Base-by-base conservation (phyloP, 2,113 vertebrate genomes). In the Lepisosteus osseus region DNA sequence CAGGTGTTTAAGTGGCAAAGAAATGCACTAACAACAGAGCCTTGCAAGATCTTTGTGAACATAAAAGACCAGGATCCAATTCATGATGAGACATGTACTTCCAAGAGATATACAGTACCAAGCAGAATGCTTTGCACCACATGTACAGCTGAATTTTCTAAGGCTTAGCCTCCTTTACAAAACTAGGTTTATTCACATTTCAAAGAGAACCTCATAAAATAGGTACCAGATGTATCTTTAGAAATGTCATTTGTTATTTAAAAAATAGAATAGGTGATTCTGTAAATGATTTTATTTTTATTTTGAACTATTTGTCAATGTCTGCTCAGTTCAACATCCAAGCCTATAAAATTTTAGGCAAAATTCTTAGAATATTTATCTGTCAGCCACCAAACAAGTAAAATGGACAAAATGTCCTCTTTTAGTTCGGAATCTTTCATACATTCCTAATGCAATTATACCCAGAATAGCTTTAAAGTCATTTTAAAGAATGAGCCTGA, bases 201-300 rank as follows among this genome's bases (percentile, higher is more conserved):
- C 83, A 81, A 77, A 80, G 70, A 77, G 78, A 77, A 71, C 76
- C 71, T 71, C 80, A 83, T 80, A 63, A 83, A 84, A 87, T 77
- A 80, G 75, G 73, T 74, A 66, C 79, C 87, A 86, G 82, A 86
- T 87, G 86, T 80, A 82, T 75, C 82, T 84, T 83, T 86, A 78
- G 78, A 86, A 77, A 84, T 62, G 59, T 72, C 80, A 57, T 64
- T 66, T 14, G 61, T 70, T 75, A 76, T 42, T 42, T 79, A 81
- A 78, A 79, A 78, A 80, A 56, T 72, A 70, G 71, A 80, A 69
- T 76, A 76, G 79, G 81, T 78, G 83, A 83, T 84, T 86, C 70
- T 73, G 78, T 76, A 78, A 51, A 51, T 51, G 0, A 5, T 51
- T 86, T 85, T 63, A 75, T 64, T 79, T 81, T 73, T 47, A 76